These are phyloP conservation scores for Oxyura jamaicensis DNA, from an alignment of 2,113 vertebrate genomes.

Conservation along the genomic window DNA sequence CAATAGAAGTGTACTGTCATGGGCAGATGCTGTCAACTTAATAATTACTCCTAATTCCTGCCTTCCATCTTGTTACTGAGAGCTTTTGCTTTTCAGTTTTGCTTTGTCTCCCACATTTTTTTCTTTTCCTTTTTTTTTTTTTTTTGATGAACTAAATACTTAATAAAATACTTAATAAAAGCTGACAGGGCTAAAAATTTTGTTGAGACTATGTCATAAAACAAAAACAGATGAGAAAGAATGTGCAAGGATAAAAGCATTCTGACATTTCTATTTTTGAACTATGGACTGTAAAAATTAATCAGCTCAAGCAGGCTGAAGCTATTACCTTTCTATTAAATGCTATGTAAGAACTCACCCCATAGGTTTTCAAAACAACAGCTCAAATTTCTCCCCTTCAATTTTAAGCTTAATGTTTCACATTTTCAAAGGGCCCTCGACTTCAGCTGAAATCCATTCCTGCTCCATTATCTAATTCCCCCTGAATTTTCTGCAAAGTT, in stretches of 20 bases:
- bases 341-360: background rate
- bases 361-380: slow-evolving; percentile 8
- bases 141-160: background rate
- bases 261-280: slow-evolving; percentile 42
- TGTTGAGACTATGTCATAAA: background rate
- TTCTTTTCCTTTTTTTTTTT: background rate
- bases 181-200: background rate
- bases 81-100: background rate
- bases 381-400: background rate
- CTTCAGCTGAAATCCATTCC: background rate
- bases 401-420: background rate
- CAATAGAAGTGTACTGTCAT: background rate
- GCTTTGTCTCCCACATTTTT: background rate
- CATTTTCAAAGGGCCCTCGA: background rate
- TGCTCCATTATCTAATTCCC: background rate
- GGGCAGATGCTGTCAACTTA: background rate
- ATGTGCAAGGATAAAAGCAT: background rate
- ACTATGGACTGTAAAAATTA: background rate
- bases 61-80: background rate
- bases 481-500: background rate
- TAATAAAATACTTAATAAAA: background rate
- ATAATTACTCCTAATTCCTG: background rate
- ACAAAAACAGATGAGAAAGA: background rate
- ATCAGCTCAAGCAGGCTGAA: slow-evolving; percentile 11
- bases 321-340: slow-evolving; percentile 40